phyloP scores from a whole-genome alignment of 2,888 invertebrate genomes.

The Augochlorella aurata region DNA sequence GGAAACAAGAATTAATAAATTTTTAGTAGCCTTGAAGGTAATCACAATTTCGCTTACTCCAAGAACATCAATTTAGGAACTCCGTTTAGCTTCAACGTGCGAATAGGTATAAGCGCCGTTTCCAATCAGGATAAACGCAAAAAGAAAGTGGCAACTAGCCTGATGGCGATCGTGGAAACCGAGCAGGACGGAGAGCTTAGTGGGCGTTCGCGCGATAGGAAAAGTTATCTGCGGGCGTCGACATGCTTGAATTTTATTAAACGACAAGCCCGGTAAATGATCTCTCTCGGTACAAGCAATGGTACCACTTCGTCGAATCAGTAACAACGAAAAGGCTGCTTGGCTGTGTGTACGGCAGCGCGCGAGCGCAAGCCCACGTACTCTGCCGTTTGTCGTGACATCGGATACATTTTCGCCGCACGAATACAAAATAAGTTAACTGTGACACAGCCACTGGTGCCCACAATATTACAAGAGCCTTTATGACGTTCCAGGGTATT shows the following conservation, averaged over 20 bases:
- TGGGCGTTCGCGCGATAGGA: conserved; percentile 64
- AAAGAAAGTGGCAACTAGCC: background rate
- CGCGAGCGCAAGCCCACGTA: conserved; percentile 16
- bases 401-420: conserved; percentile 46
- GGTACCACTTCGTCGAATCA: conserved; percentile 49
- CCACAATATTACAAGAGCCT: conserved; percentile 27
- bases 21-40: too few species aligned
- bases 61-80: too few species aligned
- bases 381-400: conserved; percentile 44
- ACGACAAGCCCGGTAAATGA: conserved; percentile 51
- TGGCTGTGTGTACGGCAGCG: background rate
- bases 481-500: conserved; percentile 46
- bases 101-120: background rate
- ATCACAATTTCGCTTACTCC: too few species aligned
- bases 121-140: background rate
- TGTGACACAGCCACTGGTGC: conserved; percentile 27
- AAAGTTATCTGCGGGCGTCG: conserved; percentile 57
- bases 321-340: conserved; percentile 41
- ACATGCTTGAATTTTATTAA: conserved; percentile 50
- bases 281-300: conserved; percentile 37
- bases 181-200: conserved; percentile 18
- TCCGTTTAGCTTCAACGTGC: background rate
- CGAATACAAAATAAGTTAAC: conserved; percentile 53
- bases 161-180: conserved; percentile 4
- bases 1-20: too few species aligned